Base-by-base conservation (phyloP, 1,140 invertebrate species). In the Sitophilus oryzae region DNA sequence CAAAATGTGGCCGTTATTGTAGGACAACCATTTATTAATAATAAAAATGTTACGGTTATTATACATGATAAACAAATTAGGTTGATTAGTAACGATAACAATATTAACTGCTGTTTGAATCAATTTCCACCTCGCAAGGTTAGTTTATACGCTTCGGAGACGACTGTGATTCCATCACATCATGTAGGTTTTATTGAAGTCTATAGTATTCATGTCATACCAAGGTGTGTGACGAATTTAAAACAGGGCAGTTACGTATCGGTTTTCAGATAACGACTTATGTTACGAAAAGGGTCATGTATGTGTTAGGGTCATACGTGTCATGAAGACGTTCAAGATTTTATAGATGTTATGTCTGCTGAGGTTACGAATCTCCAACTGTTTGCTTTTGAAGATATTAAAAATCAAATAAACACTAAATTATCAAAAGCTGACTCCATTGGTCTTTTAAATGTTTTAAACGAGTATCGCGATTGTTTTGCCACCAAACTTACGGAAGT, bases 211-310 rank as follows among this genome's bases (percentile, higher is more conserved):
- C 37, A 40, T 40, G 37, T 40, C 16, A 40, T 40, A 6, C 37
- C 37, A 40, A 10, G n/a, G n/a, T 40, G 37, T 40, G 37, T 40
- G 14, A 40, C 37, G 16, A 40, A 40, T 40, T 40, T 40, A 40
- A 40, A 6, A n/a, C 37, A 40, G 5, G 37, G 4, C 6, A 6
- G 37, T 14, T 40, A 40, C 37, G 37, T 40, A 16, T 15, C 37
- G 5, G 15, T 40, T 5, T 16, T 40, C 37, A 5, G 37, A 40
- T 40, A 10, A 14, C 10, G 37, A 40, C 16, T 11, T 40, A 40
- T n/a, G n/a, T n/a, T n/a, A n/a, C n/a, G n/a, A n/a, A n/a, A n/a
- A n/a, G n/a, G n/a, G n/a, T n/a, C n/a, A 40, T 6, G 37, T 40
- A n/a, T 9, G 9, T n/a, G 37, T 40, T 10, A 40, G 37, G 5